phyloP scores from a whole-genome alignment of 2,113 vertebrate species.

The Canis aureus region DNA sequence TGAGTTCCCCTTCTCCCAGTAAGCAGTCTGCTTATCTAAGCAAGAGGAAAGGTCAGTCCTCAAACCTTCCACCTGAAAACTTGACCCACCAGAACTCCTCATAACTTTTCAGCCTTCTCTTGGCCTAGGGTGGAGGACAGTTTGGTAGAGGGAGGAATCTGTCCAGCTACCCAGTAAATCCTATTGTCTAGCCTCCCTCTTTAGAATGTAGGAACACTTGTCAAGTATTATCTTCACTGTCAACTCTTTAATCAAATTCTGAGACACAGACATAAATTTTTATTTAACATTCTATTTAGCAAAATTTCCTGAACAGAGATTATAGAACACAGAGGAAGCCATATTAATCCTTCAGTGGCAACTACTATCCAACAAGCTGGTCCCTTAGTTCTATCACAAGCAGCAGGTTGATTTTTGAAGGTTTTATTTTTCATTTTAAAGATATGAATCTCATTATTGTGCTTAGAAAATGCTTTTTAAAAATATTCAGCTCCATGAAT shows the following conservation, averaged over 20 bases:
- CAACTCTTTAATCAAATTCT: neutral
- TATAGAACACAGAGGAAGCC: neutral
- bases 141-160: neutral
- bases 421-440: slow-evolving; percentile 36
- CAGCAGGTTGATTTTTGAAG: neutral
- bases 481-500: neutral
- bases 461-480: neutral
- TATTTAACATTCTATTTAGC: neutral
- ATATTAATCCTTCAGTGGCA: neutral
- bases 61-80: neutral
- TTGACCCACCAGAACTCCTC: neutral
- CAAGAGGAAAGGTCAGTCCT: neutral
- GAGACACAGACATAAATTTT: neutral
- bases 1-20: neutral
- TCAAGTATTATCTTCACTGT: neutral
- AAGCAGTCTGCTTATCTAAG: neutral
- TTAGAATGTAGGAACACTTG: neutral
- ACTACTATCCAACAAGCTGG: neutral
- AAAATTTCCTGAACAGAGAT: neutral
- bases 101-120: neutral
- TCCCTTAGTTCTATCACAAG: neutral
- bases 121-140: neutral
- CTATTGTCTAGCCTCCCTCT: neutral
- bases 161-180: neutral
- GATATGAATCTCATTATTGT: neutral